phyloP scores from a whole-genome alignment of 2,113 vertebrate genomes.

The Malurus alboscapulatus region DNA sequence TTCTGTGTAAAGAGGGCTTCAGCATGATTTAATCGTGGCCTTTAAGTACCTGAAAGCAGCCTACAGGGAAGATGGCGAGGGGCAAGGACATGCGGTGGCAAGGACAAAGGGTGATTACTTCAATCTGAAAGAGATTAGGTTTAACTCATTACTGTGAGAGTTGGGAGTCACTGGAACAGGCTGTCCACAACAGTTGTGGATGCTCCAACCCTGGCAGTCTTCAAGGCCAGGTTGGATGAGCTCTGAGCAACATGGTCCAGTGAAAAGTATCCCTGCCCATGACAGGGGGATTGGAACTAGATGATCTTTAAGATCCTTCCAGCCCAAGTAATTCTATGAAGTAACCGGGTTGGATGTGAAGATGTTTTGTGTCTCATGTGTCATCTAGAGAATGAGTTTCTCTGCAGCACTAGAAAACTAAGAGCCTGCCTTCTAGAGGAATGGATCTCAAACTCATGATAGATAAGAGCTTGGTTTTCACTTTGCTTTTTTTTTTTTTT shows the following conservation, averaged over 20 bases:
- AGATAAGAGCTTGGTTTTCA: background rate
- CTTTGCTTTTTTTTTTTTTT: background rate
- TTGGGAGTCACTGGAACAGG: background rate
- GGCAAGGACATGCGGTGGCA: background rate
- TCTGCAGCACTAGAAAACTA: background rate
- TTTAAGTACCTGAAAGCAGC: background rate
- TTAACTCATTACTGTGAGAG: background rate
- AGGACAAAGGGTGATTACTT: background rate
- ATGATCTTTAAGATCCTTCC: background rate
- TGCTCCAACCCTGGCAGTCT: background rate
- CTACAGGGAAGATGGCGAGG: background rate
- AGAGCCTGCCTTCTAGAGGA: background rate
- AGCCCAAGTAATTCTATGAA: background rate
- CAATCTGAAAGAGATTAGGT: background rate
- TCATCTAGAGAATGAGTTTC: background rate
- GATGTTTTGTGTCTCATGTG: background rate
- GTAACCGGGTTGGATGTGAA: background rate
- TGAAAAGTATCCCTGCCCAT: background rate
- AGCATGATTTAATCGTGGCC: background rate
- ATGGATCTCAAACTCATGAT: background rate
- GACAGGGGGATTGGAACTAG: background rate
- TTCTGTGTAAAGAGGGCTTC: background rate
- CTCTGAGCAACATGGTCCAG: background rate
- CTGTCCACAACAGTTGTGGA: background rate
- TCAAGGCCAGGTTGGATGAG: background rate